Evolutionary conservation across 2,113 vertebrate species (phyloP).

Genomic region (Chrysochloris asiatica): DNA sequence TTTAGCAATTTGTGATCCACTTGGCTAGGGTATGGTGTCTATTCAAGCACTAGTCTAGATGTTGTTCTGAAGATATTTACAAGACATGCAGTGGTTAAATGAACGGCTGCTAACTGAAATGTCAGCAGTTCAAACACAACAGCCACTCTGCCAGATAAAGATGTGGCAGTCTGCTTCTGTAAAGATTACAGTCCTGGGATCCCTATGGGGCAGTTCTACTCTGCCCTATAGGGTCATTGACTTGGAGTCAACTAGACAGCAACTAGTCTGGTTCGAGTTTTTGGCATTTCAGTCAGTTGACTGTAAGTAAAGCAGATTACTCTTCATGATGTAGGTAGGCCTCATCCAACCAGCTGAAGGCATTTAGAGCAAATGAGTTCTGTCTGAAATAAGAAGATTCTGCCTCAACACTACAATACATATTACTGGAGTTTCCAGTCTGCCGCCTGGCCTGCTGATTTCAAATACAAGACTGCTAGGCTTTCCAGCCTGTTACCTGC

Average conservation of each 20-base stretch:
- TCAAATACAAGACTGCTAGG: too few relatives aligned
- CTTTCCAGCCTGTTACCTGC: too few relatives aligned
- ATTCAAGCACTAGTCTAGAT: too few relatives aligned
- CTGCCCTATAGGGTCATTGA: background rate
- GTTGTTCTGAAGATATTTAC: too few relatives aligned
- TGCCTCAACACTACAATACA: too few relatives aligned
- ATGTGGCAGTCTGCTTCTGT: background rate
- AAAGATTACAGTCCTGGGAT: background rate
- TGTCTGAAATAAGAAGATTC: too few relatives aligned
- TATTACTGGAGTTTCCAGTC: too few relatives aligned
- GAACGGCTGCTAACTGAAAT: background rate
- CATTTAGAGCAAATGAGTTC: too few relatives aligned
- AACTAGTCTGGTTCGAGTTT: background rate
- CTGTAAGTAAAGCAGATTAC: too few relatives aligned
- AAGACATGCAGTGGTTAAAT: background rate
- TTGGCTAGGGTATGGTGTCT: background rate
- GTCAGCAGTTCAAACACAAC: background rate
- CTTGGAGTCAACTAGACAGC: background rate
- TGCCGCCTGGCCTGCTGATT: too few relatives aligned
- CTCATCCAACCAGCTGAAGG: too few relatives aligned
- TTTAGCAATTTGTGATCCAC: background rate
- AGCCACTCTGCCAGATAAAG: background rate
- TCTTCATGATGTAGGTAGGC: too few relatives aligned
- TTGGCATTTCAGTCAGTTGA: background rate
- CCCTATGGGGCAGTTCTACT: background rate